Conservation (phyloP, 2,888 invertebrate genomes). For the Muscina levida region DNA sequence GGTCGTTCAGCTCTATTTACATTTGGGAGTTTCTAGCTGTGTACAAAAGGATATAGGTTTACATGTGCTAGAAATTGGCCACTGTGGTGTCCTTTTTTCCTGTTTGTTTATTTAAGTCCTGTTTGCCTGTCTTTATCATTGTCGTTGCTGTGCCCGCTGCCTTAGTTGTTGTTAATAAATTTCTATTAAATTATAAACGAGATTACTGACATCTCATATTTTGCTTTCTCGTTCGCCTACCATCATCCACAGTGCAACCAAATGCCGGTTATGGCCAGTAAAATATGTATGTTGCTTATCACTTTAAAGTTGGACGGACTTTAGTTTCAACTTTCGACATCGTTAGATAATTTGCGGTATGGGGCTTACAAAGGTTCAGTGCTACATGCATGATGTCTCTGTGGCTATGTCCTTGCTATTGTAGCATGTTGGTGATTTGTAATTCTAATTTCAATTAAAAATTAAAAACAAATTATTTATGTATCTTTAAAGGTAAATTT, state of each 20-base stretch:
- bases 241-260: neutral
- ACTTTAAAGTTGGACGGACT: neutral
- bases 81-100: slow-evolving; percentile 8
- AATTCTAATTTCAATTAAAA: neutral
- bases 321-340: too few relatives aligned
- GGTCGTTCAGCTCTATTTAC: neutral
- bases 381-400: slow-evolving; percentile 8
- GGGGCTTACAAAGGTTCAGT: neutral
- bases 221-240: slow-evolving; percentile 3
- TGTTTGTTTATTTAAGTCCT: too few relatives aligned
- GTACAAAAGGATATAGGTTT: too few relatives aligned
- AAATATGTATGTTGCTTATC: neutral
- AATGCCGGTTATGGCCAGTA: neutral
- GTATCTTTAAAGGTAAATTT: too few relatives aligned
- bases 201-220: slow-evolving; percentile 48
- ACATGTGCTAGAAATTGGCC: neutral
- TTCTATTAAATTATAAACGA: slow-evolving; percentile 53
- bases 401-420: neutral
- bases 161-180: slow-evolving; percentile 42
- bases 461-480: slow-evolving; percentile 33
- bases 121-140: neutral
- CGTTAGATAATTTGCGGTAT: neutral
- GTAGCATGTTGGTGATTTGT: neutral
- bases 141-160: neutral
- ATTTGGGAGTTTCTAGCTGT: too few relatives aligned